A percentile compares a stretch with the other conserved stretches of the same genome.
Conservation (phyloP, 2,888 invertebrate genomes). For the Polydrusus tereticollis region DNA sequence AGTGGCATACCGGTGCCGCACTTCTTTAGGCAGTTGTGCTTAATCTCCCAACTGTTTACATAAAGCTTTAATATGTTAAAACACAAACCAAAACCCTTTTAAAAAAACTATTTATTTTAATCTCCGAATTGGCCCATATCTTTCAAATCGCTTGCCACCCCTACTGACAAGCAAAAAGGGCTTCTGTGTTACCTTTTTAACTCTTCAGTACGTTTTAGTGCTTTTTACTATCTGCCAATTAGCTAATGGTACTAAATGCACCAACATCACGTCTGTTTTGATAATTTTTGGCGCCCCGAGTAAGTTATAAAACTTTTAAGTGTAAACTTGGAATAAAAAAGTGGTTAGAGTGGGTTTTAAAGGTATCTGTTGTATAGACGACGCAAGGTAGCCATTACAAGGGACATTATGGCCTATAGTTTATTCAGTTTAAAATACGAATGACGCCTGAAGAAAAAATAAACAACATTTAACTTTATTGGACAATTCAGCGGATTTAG, state of each 20-base stretch:
- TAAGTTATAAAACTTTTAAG: conserved; percentile 19
- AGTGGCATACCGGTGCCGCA: not conserved
- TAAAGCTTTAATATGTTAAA: not conserved
- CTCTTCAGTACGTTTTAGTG: conserved; percentile 32
- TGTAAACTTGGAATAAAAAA: conserved; percentile 20
- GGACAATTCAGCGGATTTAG: too few species aligned
- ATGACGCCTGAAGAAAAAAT: too few species aligned
- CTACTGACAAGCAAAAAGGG: conserved; percentile 27
- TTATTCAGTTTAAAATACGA: too few species aligned
- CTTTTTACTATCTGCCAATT: conserved; percentile 43
- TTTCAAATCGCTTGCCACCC: conserved; percentile 16
- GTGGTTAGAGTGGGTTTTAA: not conserved
- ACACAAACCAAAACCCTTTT: conserved; percentile 1
- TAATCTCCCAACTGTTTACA: not conserved
- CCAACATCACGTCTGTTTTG: conserved; percentile 20
- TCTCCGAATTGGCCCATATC: conserved; percentile 2
- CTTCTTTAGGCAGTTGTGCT: not conserved
- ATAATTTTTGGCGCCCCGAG: conserved; percentile 45
- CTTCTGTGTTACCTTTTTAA: conserved; percentile 45
- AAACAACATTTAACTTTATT: too few species aligned
- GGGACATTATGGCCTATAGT: too few species aligned
- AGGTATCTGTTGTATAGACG: not conserved
- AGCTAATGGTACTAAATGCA: conserved; percentile 39
- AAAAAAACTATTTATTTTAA: conserved; percentile 10
- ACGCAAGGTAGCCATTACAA: not conserved